Percentiles rank a stretch among this genome's conserved stretches.
These are phyloP conservation scores for Arremon aurantiirostris DNA, from an alignment of 2,797 vertebrate species.

Conservation along the genomic window DNA sequence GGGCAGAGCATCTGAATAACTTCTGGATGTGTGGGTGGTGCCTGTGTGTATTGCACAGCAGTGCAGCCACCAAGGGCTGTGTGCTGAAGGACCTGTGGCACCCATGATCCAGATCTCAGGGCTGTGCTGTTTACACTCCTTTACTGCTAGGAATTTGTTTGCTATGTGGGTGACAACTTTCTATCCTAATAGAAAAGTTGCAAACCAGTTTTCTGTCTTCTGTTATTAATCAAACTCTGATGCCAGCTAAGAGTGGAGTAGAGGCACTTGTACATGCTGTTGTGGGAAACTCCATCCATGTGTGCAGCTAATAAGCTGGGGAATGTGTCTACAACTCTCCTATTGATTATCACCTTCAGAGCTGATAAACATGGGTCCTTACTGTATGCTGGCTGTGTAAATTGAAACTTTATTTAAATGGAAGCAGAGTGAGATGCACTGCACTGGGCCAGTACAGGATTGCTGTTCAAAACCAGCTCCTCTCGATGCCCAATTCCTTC, in stretches of 20 bases:
- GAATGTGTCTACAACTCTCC: constrained; percentile 31
- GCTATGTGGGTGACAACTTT: neutral
- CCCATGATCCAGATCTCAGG: neutral
- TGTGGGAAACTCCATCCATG: constrained; percentile 61
- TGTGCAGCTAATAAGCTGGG: constrained; percentile 53
- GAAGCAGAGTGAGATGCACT: constrained; percentile 46
- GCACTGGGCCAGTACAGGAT: neutral
- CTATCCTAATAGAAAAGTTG: constrained; percentile 18
- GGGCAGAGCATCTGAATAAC: neutral
- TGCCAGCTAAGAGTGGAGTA: neutral
- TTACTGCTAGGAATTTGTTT: neutral
- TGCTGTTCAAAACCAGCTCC: constrained; percentile 47
- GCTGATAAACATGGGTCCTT: constrained; percentile 36
- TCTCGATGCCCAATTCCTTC: neutral
- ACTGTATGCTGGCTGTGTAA: constrained; percentile 25
- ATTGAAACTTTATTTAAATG: constrained; percentile 65
- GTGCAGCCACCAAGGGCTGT: neutral
- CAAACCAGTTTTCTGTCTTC: constrained; percentile 29
- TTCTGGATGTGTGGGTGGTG: neutral
- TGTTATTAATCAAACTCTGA: constrained; percentile 54
- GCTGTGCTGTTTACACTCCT: neutral
- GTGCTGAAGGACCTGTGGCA: neutral
- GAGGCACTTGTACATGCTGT: constrained; percentile 12
- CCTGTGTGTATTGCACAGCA: neutral
- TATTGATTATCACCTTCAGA: constrained; percentile 62